Percentiles rank a stretch among this genome's conserved stretches.
Evolutionary conservation across 2,888 invertebrate species (phyloP).

Genomic region (Balanococcus diminutus): DNA sequence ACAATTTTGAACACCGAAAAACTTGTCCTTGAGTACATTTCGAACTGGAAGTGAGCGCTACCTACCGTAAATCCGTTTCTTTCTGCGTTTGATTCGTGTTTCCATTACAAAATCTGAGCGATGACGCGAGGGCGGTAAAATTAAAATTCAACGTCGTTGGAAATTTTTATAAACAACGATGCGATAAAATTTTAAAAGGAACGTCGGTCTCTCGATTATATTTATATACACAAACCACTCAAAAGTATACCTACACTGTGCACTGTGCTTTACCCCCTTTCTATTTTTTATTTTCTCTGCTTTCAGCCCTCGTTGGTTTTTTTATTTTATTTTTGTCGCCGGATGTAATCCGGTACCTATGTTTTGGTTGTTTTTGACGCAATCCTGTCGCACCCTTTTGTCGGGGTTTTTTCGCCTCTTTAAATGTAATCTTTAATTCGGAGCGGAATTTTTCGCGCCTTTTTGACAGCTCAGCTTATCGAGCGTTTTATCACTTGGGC

Average conservation of each 20-base stretch:
- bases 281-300: too few species aligned
- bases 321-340: not conserved
- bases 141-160: not conserved
- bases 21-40: too few species aligned
- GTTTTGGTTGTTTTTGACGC: constrained; percentile 9
- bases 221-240: not conserved
- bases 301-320: not conserved
- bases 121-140: not conserved
- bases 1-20: too few species aligned
- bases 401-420: not conserved
- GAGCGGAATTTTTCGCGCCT: constrained; percentile 2
- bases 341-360: constrained; percentile 1
- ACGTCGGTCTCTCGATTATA: not conserved
- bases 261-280: too few species aligned
- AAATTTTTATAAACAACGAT: not conserved
- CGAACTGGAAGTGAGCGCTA: too few species aligned
- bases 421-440: constrained; percentile 10
- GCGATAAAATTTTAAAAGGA: not conserved
- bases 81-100: too few species aligned
- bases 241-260: too few species aligned
- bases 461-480: not conserved
- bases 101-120: too few species aligned
- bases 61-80: too few species aligned
- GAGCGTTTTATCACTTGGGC: not conserved
- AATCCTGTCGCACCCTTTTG: constrained; percentile 13